Evolutionary conservation across 2,113 vertebrate species (phyloP), one percentile per base, ranked within the genome.

Genomic region (Festucalex cinctus): DNA sequence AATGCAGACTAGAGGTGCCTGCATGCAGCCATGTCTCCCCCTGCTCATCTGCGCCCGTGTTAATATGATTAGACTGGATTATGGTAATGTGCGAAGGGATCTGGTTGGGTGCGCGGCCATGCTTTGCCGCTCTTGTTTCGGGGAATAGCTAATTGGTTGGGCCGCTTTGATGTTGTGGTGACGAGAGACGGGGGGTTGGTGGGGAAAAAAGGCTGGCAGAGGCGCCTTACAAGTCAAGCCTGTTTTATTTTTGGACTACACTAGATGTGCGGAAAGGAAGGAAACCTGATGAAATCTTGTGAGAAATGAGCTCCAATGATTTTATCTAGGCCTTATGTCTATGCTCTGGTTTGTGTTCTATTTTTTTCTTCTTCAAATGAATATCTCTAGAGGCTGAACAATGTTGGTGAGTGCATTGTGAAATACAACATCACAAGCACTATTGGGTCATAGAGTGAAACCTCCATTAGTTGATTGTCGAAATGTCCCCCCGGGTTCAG

Each of bases 1-100:
- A 7, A 59, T 24, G 56, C 46, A 37, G 71, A 60, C 39, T 62
- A 5, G 60, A 74, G 73, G 69, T 41, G 59, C 20, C 36, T 32
- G 44, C 44, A 63, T 62, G 73, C 75, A 68, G 74, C 71, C 73
- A 28, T 44, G 76, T 70, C 82, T 81, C 82, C 83, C 77, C 79
- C 80, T 68, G 78, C 82, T 86, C 86, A 84, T 86, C 83, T 87
- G 79, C 61, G 81, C 83, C 83, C 73, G 77, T 73, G 84, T 75
- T 91, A 88, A 90, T 87, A 89, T 89, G 91, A 91, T 92, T 91
- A 92, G 86, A 76, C 82, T 80, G 89, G 90, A 91, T 91, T 92
- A 91, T 91, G 89, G 69, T 89, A 90, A 90, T 88, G 86, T 84
- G 76, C 28, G 41, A 73, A 63, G 71, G 83, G 83, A 76, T 80